Conservation (phyloP, 1,140 invertebrate species). For the Sitophilus oryzae region DNA sequence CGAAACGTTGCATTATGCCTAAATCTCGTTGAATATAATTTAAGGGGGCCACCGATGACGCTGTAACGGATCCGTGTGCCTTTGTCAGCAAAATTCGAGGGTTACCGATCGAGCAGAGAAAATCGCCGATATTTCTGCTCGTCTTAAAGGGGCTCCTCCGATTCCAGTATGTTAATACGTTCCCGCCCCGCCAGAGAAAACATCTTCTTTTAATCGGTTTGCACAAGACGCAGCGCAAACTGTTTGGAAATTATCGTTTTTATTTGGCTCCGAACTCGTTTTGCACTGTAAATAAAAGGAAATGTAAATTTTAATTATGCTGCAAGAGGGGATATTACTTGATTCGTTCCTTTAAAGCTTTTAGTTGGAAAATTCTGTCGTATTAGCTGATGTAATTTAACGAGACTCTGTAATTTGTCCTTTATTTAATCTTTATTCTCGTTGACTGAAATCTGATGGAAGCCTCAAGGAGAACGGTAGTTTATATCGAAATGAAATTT, state of each 20-base stretch:
- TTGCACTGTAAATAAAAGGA: not conserved
- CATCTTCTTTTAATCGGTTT: not conserved
- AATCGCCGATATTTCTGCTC: constrained; percentile 5
- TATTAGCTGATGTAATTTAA: too few relatives aligned
- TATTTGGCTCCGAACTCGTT: not conserved
- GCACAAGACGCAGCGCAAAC: too few relatives aligned
- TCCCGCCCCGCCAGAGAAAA: not conserved
- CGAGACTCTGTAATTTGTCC: too few relatives aligned
- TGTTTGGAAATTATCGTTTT: too few relatives aligned
- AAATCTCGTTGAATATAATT: constrained; percentile 20
- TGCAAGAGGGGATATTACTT: not conserved
- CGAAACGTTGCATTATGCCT: constrained; percentile 19
- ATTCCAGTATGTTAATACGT: not conserved
- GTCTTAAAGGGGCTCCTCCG: not conserved
- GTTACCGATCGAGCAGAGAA: constrained; percentile 8
- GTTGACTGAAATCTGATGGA: too few relatives aligned
- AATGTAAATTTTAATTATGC: not conserved
- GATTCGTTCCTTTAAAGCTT: not conserved
- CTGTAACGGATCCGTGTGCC: constrained; percentile 8
- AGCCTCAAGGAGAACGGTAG: too few relatives aligned
- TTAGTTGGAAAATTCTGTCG: too few relatives aligned
- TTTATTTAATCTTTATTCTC: too few relatives aligned
- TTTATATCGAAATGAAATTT: too few relatives aligned
- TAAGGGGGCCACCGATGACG: constrained; percentile 13
- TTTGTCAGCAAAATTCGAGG: constrained; percentile 22